Base-by-base conservation (phyloP, 2,113 vertebrate genomes). In the Epinephelus cyanopodus region DNA sequence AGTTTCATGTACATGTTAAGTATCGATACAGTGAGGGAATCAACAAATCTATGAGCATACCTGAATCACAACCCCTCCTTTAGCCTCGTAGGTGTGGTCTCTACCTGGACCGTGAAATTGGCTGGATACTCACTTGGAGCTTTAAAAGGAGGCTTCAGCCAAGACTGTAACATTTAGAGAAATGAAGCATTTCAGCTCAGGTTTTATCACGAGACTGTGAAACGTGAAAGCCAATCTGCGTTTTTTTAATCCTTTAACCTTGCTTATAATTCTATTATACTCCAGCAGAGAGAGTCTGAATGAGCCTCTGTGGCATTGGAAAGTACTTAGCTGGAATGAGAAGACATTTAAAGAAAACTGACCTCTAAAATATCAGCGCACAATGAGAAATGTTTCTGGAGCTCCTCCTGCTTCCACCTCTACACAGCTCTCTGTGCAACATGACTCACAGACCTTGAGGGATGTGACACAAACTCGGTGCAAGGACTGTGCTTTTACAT, bases 211-310 rank as follows among this genome's bases (percentile, higher is more conserved):
- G 48, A 54, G 18, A 29, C 21, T 23, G 37, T 72, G 5, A 78
- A 74, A 78, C 33, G 14, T 64, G 56, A 71, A 60, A 65, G 62
- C 47, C 27, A n/a, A 14, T 42, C 81, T 48, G 39, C 37, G 4
- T n/a, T 71, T 82, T 82, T 72, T 58, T 39, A 11, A 64, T 81
- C 53, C 58, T 57, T 33, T 56, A 66, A 54, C 29, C 66, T 70
- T 37, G 15, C 48, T 52, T 57, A 21, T 42, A 48, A 54, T 60
- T 60, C 27, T n/a, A 10, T 42, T 42, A 1, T 5, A 15, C 42
- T n/a, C 4, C 21, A 12, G 17, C 45, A 50, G 50, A 47, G 37
- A 56, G 8, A 13, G 19, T 0, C 58, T 72, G 56, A 68, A 25
- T 29, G 33, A 75, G 47, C 10, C 50, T 70, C 42, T 47, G 53